phyloP scores from a whole-genome alignment of 2,113 vertebrate species.

The Myotis davidii region DNA sequence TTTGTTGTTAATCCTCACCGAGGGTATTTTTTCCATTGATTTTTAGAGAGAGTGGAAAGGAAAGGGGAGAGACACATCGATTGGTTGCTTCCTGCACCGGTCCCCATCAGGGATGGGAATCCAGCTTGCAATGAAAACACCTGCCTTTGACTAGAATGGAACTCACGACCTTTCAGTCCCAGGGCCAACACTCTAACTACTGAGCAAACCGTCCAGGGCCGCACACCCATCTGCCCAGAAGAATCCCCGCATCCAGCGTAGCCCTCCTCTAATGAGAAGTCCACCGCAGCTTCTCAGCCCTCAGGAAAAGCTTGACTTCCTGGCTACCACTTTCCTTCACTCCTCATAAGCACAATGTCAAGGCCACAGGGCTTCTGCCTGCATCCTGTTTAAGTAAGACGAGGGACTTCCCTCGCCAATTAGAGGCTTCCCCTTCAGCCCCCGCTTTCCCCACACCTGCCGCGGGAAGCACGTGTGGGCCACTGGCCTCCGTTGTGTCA shows the following conservation, averaged over 20 bases:
- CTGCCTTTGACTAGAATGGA: too few relatives aligned
- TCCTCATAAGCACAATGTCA: background rate
- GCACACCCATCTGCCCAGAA: background rate
- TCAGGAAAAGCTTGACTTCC: constrained; percentile 31
- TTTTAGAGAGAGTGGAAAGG: too few relatives aligned
- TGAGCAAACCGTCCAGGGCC: too few relatives aligned
- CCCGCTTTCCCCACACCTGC: constrained; percentile 57
- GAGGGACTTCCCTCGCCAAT: constrained; percentile 48
- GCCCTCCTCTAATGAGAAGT: background rate
- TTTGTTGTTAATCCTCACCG: too few relatives aligned
- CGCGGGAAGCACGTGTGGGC: constrained; percentile 29
- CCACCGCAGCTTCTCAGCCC: background rate
- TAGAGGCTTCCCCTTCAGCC: constrained; percentile 67
- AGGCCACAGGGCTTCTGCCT: background rate
- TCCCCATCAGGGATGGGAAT: too few relatives aligned
- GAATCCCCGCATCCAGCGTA: accelerated
- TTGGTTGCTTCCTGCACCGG: too few relatives aligned
- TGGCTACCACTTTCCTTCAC: background rate
- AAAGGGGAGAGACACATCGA: too few relatives aligned
- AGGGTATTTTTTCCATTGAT: too few relatives aligned
- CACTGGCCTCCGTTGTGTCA: constrained; percentile 5
- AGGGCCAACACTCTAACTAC: too few relatives aligned
- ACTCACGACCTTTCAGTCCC: too few relatives aligned
- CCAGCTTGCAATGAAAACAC: too few relatives aligned
- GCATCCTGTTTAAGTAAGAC: constrained; percentile 71